phyloP scores from a whole-genome alignment of 2,888 invertebrate genomes.

The Ormyrus rosae region DNA sequence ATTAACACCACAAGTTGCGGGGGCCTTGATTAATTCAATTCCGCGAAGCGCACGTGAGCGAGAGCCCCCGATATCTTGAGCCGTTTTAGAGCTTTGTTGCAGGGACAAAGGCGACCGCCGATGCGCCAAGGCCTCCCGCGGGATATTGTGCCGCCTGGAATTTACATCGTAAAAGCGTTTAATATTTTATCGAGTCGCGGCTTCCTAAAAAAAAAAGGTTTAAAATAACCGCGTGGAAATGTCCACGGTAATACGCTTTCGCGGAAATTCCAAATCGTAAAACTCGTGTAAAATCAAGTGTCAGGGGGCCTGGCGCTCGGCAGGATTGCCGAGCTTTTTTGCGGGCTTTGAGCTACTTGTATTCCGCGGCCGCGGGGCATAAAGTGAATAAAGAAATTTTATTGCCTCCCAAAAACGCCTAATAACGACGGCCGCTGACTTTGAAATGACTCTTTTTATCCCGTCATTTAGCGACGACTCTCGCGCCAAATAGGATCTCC shows the following conservation, averaged over 20 bases:
- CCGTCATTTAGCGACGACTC: neutral
- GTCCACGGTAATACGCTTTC: neutral
- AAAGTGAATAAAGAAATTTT: conserved; percentile 10
- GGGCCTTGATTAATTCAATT: conserved; percentile 43
- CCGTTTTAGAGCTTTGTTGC: too few relatives aligned
- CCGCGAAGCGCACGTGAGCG: conserved; percentile 15
- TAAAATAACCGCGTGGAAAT: neutral
- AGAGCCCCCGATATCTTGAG: too few relatives aligned
- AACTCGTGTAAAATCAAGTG: neutral
- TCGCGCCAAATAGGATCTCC: neutral
- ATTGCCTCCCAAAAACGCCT: conserved; percentile 15
- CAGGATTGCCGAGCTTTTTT: neutral
- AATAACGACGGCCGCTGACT: neutral
- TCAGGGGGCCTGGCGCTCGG: neutral
- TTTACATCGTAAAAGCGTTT: neutral
- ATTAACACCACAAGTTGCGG: conserved; percentile 52
- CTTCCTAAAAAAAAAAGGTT: neutral
- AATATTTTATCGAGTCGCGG: neutral
- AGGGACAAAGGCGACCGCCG: too few relatives aligned
- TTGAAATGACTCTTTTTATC: neutral
- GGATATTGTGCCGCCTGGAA: neutral
- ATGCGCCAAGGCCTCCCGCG: neutral
- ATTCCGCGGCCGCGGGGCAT: neutral
- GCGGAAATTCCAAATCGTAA: neutral
- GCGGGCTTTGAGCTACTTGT: conserved; percentile 26